These are phyloP conservation scores for Melozone crissalis DNA, from an alignment of 2,113 vertebrate species.

Conservation along the genomic window DNA sequence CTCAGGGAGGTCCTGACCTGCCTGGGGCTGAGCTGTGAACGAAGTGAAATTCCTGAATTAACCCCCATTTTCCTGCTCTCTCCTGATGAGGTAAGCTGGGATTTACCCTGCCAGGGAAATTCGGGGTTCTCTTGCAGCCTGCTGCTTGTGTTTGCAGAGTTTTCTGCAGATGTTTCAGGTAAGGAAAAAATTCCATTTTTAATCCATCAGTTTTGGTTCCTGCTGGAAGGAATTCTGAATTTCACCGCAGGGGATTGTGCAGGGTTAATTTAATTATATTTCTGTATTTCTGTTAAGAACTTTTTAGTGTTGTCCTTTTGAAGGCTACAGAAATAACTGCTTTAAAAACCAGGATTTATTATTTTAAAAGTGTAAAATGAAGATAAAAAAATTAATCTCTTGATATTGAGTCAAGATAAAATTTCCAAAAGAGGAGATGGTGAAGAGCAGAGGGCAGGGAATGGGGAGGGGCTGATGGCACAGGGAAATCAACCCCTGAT, in stretches of 20 bases:
- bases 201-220: background rate
- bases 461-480: background rate
- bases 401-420: too few relatives aligned
- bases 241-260: background rate
- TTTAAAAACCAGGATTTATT: background rate
- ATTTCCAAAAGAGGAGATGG: background rate
- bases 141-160: background rate
- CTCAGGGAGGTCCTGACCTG: conserved; percentile 81
- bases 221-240: background rate
- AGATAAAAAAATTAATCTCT: too few relatives aligned
- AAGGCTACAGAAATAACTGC: background rate
- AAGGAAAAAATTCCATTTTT: background rate
- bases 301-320: background rate
- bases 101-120: background rate
- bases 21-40: conserved; percentile 84
- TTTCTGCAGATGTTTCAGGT: fast-evolving
- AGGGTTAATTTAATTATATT: background rate
- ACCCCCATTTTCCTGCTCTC: conserved; percentile 82
- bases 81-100: conserved; percentile 75
- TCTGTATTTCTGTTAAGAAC: background rate
- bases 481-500: background rate
- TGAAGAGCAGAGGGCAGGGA: background rate
- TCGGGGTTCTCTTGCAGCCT: background rate
- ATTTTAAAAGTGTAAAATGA: background rate
- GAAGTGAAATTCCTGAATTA: conserved; percentile 51